These are phyloP conservation scores for Abscondita cerata DNA, from an alignment of 2,888 invertebrate species.

Conservation along the genomic window DNA sequence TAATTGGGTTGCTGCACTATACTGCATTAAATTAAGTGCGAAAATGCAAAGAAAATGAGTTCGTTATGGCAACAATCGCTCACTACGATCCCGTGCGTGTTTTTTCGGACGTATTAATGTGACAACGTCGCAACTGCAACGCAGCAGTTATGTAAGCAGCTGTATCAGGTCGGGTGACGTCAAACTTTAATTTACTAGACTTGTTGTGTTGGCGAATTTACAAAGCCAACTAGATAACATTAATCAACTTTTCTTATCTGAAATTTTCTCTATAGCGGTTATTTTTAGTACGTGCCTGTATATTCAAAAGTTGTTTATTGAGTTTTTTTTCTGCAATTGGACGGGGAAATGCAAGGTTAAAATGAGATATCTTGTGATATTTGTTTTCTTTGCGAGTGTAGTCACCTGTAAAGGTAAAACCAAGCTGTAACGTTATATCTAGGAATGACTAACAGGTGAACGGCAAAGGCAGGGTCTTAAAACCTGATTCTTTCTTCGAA, in stretches of 20 bases:
- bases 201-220: slow-evolving; percentile 25
- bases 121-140: slow-evolving; percentile 41
- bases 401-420: slow-evolving; percentile 35
- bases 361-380: slow-evolving; percentile 15
- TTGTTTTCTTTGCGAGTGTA: slow-evolving; percentile 27
- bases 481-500: slow-evolving; percentile 22
- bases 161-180: slow-evolving; percentile 53
- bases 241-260: slow-evolving; percentile 19
- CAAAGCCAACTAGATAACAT: slow-evolving; percentile 5
- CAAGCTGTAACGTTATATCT: slow-evolving; percentile 29
- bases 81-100: no score
- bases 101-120: background rate
- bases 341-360: background rate
- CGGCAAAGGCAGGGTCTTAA: slow-evolving; percentile 18
- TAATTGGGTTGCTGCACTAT: no score
- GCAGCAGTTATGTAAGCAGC: slow-evolving; percentile 54
- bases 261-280: background rate
- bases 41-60: no score
- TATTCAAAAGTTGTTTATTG: no score
- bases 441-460: slow-evolving; percentile 33
- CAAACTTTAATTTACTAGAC: slow-evolving; percentile 37
- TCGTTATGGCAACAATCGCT: no score
- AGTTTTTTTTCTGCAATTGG: background rate
- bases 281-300: no score
- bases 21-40: no score